phyloP scores from a whole-genome alignment of 2,113 vertebrate species.

The Oncorhynchus nerka region DNA sequence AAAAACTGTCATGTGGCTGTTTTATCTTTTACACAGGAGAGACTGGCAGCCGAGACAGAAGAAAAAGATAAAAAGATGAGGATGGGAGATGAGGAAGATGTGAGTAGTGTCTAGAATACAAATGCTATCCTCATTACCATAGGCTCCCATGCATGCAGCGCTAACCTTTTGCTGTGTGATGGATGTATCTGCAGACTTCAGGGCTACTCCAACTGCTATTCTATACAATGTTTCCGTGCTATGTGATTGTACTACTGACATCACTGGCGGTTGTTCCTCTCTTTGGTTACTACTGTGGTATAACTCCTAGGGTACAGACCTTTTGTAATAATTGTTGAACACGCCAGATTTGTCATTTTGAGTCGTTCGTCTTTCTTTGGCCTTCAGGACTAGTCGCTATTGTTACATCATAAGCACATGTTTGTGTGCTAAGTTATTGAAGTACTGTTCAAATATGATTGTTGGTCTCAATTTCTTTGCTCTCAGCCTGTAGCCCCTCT shows the following conservation, averaged over 20 bases:
- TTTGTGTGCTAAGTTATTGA: background rate
- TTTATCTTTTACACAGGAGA: constrained; percentile 58
- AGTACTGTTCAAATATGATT: background rate
- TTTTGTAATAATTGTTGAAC: too few species aligned
- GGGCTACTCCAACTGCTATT: background rate
- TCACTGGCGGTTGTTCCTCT: too few species aligned
- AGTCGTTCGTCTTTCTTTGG: too few species aligned
- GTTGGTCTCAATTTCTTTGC: background rate
- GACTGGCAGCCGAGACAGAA: constrained; percentile 45
- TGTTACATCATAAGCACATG: background rate
- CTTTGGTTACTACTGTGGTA: too few species aligned
- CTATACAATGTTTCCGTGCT: background rate
- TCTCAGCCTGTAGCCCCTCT: constrained; percentile 23
- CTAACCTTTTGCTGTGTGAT: background rate
- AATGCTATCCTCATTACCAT: background rate
- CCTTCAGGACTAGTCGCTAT: background rate
- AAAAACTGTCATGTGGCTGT: constrained; percentile 35
- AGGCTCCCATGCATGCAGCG: background rate
- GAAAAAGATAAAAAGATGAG: constrained; percentile 41
- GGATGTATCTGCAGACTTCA: background rate
- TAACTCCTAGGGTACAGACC: too few species aligned
- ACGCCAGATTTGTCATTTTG: too few species aligned
- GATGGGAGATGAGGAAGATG: constrained; percentile 64
- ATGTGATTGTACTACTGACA: background rate
- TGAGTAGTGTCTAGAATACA: constrained; percentile 44